Evolutionary conservation across 2,888 invertebrate genomes (phyloP), one percentile per base, ranked within the genome.

Genomic region (Nipponacmea schrenckii): DNA sequence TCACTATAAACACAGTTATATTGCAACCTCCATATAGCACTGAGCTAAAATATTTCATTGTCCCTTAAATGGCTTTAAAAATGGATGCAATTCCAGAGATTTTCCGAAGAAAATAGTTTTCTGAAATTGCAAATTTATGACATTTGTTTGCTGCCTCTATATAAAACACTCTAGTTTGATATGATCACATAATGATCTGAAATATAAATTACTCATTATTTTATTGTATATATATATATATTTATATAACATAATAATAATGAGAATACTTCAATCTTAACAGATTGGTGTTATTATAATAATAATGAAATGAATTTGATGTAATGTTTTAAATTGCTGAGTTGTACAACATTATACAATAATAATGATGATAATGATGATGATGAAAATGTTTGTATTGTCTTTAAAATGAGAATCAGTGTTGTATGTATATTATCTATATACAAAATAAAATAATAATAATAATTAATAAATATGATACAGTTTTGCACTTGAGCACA

Each of bases 111-210:
- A 31, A 31, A 31, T 31, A 31, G 31, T 31, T 31, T 56, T 56
- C 56, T 56, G 56, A 56, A 56, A 56, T 24, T 56, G 56, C 56
- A 56, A 56, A 20, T 56, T 56, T 56, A 56, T 56, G 56, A 56
- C 56, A 56, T 56, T 56, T 31, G 31, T 56, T 56, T 56, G 56
- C 56, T 56, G 56, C 56, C 56, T 56, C 56, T 56, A 56, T 56
- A 56, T 56, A 56, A 56, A 56, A 56, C 56, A 56, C 56, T 56
- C 56, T 56, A 56, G 56, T 56, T 56, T 56, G 56, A 56, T 56
- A 56, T 56, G 56, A 56, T 56, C 56, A 56, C 20, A 56, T 56
- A 56, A 56, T 56, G 56, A 56, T 14, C 56, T 24, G 10, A 24
- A 3, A 24, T 24, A 56, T 56, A 56, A 20, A 56, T 56, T 24